Conservation (phyloP, 2,797 vertebrate species). For the Neopelma chrysocephalum region DNA sequence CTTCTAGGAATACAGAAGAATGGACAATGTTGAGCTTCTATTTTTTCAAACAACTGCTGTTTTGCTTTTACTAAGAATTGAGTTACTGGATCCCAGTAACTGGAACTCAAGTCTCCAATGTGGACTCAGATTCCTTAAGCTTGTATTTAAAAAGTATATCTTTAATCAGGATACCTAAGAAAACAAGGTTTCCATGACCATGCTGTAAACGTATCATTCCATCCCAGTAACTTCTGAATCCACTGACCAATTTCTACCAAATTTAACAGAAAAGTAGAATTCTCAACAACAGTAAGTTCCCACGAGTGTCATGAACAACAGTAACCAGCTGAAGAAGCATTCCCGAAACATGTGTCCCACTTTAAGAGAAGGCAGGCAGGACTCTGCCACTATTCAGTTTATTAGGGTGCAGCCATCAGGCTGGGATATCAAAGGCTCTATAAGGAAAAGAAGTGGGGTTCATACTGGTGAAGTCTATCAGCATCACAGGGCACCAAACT, state of each 20-base stretch:
- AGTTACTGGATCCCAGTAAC: not conserved
- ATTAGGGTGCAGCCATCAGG: not conserved
- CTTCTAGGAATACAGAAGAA: not conserved
- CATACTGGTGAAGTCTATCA: not conserved
- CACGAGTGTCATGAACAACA: not conserved
- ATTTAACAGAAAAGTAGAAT: not conserved
- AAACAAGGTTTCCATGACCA: not conserved
- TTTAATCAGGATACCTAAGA: not conserved
- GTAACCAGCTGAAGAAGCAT: not conserved
- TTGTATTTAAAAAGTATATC: not conserved
- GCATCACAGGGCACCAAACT: not conserved
- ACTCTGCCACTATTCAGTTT: not conserved
- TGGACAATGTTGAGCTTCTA: not conserved
- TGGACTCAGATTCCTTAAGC: not conserved
- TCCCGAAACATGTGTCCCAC: accelerated
- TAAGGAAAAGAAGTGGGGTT: not conserved
- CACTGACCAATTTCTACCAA: not conserved
- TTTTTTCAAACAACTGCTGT: not conserved
- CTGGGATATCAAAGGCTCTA: not conserved
- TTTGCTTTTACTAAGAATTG: not conserved
- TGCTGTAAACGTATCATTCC: not conserved
- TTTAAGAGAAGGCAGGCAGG: not conserved
- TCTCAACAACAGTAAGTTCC: not conserved
- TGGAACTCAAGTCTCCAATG: not conserved
- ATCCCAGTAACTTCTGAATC: not conserved